Evolutionary conservation across 2,888 invertebrate species (phyloP).

Genomic region (Acanthosoma haemorrhoidale): DNA sequence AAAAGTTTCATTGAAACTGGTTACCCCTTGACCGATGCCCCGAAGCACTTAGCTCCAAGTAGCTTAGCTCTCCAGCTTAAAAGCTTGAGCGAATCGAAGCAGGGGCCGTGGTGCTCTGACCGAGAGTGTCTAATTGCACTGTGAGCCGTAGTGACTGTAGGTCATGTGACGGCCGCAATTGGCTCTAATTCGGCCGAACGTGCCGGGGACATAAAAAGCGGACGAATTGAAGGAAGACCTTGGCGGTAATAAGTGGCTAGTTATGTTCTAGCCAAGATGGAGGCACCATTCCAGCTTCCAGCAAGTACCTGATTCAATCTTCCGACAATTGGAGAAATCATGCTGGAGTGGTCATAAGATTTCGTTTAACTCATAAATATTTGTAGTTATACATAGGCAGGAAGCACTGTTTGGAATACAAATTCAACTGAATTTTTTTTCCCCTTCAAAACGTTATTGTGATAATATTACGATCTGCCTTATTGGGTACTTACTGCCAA

Average conservation of each 20-base stretch:
- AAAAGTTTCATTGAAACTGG: too few relatives aligned
- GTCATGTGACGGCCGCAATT: background rate
- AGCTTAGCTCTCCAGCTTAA: too few relatives aligned
- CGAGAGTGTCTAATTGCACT: background rate
- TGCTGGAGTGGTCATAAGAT: too few relatives aligned
- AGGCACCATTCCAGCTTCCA: background rate
- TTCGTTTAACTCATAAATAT: background rate
- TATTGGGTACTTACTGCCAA: too few relatives aligned
- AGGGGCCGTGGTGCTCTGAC: background rate
- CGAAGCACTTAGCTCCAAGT: background rate
- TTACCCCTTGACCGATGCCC: too few relatives aligned
- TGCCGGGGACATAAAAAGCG: conserved; percentile 6
- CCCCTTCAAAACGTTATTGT: too few relatives aligned
- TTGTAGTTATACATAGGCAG: background rate
- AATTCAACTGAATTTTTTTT: too few relatives aligned
- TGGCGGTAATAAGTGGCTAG: background rate
- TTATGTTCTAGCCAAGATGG: background rate
- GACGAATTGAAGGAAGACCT: conserved; percentile 1
- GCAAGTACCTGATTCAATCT: background rate
- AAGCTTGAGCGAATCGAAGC: too few relatives aligned
- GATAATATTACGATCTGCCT: too few relatives aligned
- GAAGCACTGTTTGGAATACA: too few relatives aligned
- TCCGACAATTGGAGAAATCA: too few relatives aligned
- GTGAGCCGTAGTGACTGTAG: too few relatives aligned
- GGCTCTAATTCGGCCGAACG: background rate